phyloP scores from a whole-genome alignment of 2,888 invertebrate species.

The Microplitis manilae region DNA sequence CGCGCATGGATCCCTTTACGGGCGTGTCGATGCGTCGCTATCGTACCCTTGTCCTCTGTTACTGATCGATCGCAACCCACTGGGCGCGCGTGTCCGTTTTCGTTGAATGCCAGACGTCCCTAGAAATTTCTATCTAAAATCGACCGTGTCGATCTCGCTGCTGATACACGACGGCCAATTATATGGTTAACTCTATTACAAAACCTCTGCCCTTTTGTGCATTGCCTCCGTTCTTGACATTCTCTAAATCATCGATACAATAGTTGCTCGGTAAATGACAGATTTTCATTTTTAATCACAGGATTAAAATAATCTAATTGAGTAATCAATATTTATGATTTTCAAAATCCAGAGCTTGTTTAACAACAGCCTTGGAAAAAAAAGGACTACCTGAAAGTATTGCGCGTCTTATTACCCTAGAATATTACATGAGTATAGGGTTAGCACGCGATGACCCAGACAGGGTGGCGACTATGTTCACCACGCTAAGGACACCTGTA shows the following conservation, averaged over 20 bases:
- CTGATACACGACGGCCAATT: slow-evolving; percentile 22
- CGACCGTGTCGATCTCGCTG: slow-evolving; percentile 19
- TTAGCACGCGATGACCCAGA: slow-evolving; percentile 67
- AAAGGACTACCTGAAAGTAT: background rate
- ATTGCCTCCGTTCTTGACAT: slow-evolving; percentile 17
- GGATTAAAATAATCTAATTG: background rate
- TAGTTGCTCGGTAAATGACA: background rate
- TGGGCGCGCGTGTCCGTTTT: slow-evolving; percentile 22
- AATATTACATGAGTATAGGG: slow-evolving; percentile 39
- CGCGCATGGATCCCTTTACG: slow-evolving; percentile 4
- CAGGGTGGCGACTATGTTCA: slow-evolving; percentile 60
- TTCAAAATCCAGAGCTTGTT: background rate
- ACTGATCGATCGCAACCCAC: slow-evolving; percentile 23
- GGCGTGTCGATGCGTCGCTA: slow-evolving; percentile 22
- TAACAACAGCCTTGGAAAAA: background rate
- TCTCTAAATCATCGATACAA: background rate
- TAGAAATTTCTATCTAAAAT: slow-evolving; percentile 31
- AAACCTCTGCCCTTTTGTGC: slow-evolving; percentile 22
- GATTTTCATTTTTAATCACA: background rate
- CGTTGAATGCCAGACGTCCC: slow-evolving; percentile 26
- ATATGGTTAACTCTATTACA: slow-evolving; percentile 21
- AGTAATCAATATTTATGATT: background rate
- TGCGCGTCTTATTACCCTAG: slow-evolving; percentile 29
- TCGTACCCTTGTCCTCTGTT: slow-evolving; percentile 15
- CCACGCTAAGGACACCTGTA: slow-evolving; percentile 23